Percentiles rank a stretch among this genome's conserved stretches.
Evolutionary conservation across 2,113 vertebrate genomes (phyloP).

Genomic region (Lampris incognitus): DNA sequence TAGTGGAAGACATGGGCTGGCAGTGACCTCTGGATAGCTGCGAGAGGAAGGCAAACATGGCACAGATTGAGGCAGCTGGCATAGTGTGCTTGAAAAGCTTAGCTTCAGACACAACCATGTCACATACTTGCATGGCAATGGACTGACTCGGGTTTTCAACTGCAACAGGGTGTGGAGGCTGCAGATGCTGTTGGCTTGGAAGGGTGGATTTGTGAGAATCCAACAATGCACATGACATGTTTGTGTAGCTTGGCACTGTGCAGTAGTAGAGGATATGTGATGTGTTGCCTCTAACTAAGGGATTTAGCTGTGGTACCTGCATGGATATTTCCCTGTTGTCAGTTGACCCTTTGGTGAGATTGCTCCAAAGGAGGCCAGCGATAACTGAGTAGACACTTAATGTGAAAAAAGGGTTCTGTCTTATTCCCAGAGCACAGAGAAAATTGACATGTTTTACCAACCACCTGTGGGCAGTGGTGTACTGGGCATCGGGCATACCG

Average conservation of each 20-base stretch:
- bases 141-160: conserved; percentile 57
- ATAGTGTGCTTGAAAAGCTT: conserved; percentile 35
- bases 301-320: conserved; percentile 63
- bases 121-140: conserved; percentile 45
- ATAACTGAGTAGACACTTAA: conserved; percentile 45
- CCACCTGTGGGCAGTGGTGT: conserved; percentile 20
- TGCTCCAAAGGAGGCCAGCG: conserved; percentile 51
- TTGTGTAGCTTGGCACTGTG: conserved; percentile 48
- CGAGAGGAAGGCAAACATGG: conserved; percentile 43
- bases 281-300: conserved; percentile 53
- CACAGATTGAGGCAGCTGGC: conserved; percentile 45
- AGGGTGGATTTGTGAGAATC: conserved; percentile 62
- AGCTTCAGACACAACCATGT: conserved; percentile 58
- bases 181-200: conserved; percentile 49
- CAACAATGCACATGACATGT: conserved; percentile 57
- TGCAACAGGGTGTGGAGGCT: conserved; percentile 48
- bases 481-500: too few species aligned
- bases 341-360: conserved; percentile 46
- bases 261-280: conserved; percentile 20
- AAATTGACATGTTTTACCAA: conserved; percentile 49
- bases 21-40: neutral
- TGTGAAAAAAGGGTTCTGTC: conserved; percentile 34
- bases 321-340: conserved; percentile 65
- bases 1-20: neutral
- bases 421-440: conserved; percentile 38